Evolutionary conservation across 2,888 invertebrate genomes (phyloP).

Genomic region (Epiblema foenella): DNA sequence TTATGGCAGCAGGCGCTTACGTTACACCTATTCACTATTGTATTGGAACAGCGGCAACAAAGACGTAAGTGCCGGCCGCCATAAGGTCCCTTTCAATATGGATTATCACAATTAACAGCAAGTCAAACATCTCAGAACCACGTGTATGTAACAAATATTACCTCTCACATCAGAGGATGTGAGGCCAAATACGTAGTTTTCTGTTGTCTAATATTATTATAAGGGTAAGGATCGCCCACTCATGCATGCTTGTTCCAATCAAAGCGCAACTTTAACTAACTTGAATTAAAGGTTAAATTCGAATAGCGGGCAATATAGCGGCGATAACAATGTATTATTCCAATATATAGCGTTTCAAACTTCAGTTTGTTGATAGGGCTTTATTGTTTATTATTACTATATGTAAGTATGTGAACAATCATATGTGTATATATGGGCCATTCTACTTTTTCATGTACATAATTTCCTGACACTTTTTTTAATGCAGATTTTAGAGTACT

Average conservation of each 20-base stretch:
- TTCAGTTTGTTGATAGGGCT: neutral
- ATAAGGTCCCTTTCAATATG: too few relatives aligned
- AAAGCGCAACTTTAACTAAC: neutral
- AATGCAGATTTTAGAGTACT: too few relatives aligned
- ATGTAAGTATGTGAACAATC: neutral
- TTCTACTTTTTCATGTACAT: too few relatives aligned
- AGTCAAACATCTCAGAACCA: neutral
- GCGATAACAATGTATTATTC: neutral
- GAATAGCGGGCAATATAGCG: neutral
- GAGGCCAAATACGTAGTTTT: slow-evolving; percentile 13
- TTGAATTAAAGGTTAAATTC: neutral
- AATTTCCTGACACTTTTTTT: too few relatives aligned
- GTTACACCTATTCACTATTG: too few relatives aligned
- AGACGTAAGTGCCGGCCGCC: too few relatives aligned
- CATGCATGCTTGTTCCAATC: neutral
- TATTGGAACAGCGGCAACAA: too few relatives aligned
- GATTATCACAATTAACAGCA: neutral
- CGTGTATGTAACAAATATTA: neutral
- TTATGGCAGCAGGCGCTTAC: too few relatives aligned
- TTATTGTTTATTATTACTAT: neutral
- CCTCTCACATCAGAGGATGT: neutral
- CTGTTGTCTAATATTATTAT: slow-evolving; percentile 22
- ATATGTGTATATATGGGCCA: too few relatives aligned
- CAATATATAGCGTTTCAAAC: neutral
- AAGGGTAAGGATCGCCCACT: slow-evolving; percentile 8